Conservation (phyloP, 2,888 invertebrate species). For the Volucella zonaria region DNA sequence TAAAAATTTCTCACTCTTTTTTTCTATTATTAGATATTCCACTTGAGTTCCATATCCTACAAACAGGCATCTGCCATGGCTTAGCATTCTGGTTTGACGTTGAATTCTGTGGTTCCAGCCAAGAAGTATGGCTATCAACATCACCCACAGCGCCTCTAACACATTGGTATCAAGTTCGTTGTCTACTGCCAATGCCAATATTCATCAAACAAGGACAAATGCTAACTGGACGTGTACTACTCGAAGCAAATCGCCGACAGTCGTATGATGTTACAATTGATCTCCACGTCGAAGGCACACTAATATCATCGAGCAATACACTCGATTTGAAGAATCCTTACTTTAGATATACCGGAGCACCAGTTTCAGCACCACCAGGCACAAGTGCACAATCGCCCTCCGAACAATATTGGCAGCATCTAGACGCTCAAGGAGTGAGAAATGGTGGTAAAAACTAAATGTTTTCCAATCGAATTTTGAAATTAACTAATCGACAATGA, state of each 20-base stretch:
- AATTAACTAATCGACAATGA: neutral
- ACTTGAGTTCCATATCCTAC: slow-evolving; percentile 94
- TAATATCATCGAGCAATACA: slow-evolving; percentile 93
- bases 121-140: slow-evolving; percentile 98
- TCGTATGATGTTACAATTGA: slow-evolving; percentile 99
- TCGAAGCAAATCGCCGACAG: slow-evolving; percentile 97
- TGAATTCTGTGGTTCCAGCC: slow-evolving; percentile 94
- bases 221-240: slow-evolving; percentile 92
- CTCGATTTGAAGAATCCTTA: slow-evolving; percentile 99
- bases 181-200: slow-evolving; percentile 95
- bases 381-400: slow-evolving; percentile 95
- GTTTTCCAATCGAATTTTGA: slow-evolving; percentile 11
- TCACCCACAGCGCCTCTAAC: slow-evolving; percentile 98
- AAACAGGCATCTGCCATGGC: slow-evolving; percentile 97
- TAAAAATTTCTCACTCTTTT: neutral
- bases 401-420: slow-evolving; percentile 94
- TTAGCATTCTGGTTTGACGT: slow-evolving; percentile 99
- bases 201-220: slow-evolving; percentile 97
- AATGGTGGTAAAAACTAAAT: slow-evolving; percentile 77
- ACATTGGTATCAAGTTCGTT: slow-evolving; percentile 99
- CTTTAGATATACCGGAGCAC: slow-evolving; percentile 97
- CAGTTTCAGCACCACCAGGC: slow-evolving; percentile 96
- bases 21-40: slow-evolving; percentile 88
- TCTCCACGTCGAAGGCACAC: slow-evolving; percentile 93
- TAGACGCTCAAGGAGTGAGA: slow-evolving; percentile 87